These are phyloP conservation scores for Hymenochirus boettgeri DNA, from an alignment of 2,113 vertebrate species.

Conservation along the genomic window DNA sequence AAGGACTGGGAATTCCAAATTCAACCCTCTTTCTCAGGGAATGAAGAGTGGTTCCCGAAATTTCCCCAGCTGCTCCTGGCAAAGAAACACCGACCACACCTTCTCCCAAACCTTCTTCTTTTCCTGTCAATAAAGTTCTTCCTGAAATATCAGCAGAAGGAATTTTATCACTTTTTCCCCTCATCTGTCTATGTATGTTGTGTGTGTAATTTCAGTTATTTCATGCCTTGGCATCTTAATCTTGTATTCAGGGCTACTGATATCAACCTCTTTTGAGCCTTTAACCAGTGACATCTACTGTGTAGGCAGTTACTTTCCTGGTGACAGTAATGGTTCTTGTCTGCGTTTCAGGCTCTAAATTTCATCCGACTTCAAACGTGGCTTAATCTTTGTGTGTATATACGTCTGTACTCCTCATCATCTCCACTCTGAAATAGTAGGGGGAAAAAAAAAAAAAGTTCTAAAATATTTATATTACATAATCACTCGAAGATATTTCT, in stretches of 20 bases:
- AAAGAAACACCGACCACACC: not conserved
- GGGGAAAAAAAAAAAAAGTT: too few species aligned
- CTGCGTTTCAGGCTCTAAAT: constrained; percentile 70
- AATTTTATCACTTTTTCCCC: constrained; percentile 45
- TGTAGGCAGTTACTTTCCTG: constrained; percentile 86
- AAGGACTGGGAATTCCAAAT: constrained; percentile 45
- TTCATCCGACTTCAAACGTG: constrained; percentile 83
- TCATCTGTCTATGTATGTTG: constrained; percentile 47
- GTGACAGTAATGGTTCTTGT: constrained; percentile 92
- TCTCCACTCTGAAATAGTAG: constrained; percentile 74
- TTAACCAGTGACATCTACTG: constrained; percentile 76
- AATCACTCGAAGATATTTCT: too few species aligned
- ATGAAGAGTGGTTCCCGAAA: constrained; percentile 7
- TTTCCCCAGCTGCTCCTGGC: constrained; percentile 3
- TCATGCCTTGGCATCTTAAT: constrained; percentile 60
- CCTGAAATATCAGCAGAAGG: constrained; percentile 43
- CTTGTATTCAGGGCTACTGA: constrained; percentile 69
- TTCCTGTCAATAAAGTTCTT: constrained; percentile 1
- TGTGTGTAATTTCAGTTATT: constrained; percentile 51
- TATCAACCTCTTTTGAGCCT: constrained; percentile 63
- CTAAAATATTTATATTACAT: too few species aligned
- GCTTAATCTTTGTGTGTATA: constrained; percentile 94
- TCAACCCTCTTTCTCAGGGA: not conserved
- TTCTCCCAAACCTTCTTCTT: not conserved
- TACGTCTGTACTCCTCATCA: constrained; percentile 86